Evolutionary conservation across 2,797 vertebrate species (phyloP), one percentile per base, ranked within the genome.

Genomic region (Spea hammondii): DNA sequence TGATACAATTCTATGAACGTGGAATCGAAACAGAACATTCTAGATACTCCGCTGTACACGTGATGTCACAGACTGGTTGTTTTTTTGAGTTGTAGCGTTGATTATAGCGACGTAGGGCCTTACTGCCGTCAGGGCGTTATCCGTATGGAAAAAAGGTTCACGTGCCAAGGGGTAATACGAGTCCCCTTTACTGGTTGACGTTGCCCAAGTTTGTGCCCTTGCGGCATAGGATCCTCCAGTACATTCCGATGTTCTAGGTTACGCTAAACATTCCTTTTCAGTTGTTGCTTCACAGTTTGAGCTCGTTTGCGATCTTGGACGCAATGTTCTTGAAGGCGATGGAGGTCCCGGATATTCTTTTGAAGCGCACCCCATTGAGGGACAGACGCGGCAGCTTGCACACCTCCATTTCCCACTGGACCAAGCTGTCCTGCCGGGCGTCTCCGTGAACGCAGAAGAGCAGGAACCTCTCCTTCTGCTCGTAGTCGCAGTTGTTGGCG

Each of bases 261-360:
- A 69, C 65, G 51, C 77, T 68, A 86, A 84, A 83, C 87, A 88
- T 89, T 89, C 90, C 90, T 90, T 86, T 76, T 76, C 3, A 17
- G 80, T 83, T 85, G 4, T 80, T 54, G 80, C 83, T 86, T 95
- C 94, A 99, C 91, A 99, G 95, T 92, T 99, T 98, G 87, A 98
- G 96, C 93, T 98, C 97, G 0, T 99, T 97, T 77, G 97, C 97
- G 87, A 98, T 96, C 92, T 98, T 98, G 88, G 95, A 99, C 86
- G 97, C 97, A 88, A 99, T 97, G 93, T 98, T 98, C 92, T 99
- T 99, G 91, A 99, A 99, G 87, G 97, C 97, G 8, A 98, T 98
- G 84, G 97, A 98, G 55, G 97, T 98, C 83, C 97, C 97, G 8
- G 97, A 98, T 94, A 99, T 99, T 84, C 97, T 93, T 90, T 99